phyloP scores from a whole-genome alignment of 2,113 vertebrate genomes.

The Condylura cristata region DNA sequence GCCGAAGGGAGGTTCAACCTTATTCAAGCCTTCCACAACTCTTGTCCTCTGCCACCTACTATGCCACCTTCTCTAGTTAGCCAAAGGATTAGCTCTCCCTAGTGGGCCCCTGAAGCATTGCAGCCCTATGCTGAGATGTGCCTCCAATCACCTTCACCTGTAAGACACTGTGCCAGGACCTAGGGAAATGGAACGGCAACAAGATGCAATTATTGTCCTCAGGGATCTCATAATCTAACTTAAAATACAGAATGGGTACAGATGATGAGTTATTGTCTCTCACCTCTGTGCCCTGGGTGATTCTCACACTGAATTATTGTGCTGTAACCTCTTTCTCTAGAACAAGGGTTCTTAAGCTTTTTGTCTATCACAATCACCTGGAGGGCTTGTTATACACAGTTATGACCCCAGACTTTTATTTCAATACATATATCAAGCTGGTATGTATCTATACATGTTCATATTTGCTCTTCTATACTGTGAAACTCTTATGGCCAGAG shows the following conservation, averaged over 20 bases:
- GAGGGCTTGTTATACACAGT: not conserved
- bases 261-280: too few species aligned
- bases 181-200: not conserved
- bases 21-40: not conserved
- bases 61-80: not conserved
- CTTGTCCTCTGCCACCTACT: too few species aligned
- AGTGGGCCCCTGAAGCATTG: not conserved
- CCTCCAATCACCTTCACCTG: not conserved
- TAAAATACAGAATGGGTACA: not conserved
- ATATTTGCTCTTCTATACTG: not conserved
- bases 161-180: not conserved
- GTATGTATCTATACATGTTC: not conserved
- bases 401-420: not conserved
- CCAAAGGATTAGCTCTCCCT: not conserved
- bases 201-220: not conserved
- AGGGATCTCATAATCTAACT: not conserved
- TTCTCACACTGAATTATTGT: not conserved
- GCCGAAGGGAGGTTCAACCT: not conserved
- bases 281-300: not conserved
- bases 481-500: not conserved
- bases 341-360: not conserved
- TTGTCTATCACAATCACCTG: too few species aligned
- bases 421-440: not conserved
- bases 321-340: not conserved
- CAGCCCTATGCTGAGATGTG: not conserved